These are phyloP conservation scores for Chlorops oryzae DNA, from an alignment of 1,140 invertebrate species.

Conservation along the genomic window DNA sequence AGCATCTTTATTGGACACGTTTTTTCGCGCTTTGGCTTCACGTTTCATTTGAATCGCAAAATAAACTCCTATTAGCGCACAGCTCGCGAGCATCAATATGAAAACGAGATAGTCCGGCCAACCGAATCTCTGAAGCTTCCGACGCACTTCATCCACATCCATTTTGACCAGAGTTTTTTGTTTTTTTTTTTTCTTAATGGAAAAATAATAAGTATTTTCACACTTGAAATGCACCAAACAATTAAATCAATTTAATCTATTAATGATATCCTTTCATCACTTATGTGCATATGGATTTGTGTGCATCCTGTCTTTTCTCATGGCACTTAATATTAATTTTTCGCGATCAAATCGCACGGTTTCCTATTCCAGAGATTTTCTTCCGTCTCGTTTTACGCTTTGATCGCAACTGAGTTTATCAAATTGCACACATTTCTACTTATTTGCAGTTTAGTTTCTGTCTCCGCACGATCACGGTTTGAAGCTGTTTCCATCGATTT, in stretches of 20 bases:
- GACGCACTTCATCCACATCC: slow-evolving; percentile 55
- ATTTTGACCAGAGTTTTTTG: slow-evolving; percentile 16
- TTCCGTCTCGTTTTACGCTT: slow-evolving; percentile 31
- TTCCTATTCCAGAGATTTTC: too few species aligned
- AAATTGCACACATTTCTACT: slow-evolving; percentile 5
- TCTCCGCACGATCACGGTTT: background rate
- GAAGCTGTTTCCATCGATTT: background rate
- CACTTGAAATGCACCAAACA: slow-evolving; percentile 7
- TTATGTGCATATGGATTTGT: too few species aligned
- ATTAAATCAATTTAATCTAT: slow-evolving; percentile 11
- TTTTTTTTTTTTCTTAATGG: background rate
- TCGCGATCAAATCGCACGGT: too few species aligned
- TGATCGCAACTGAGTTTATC: slow-evolving; percentile 25
- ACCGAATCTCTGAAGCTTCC: slow-evolving; percentile 60
- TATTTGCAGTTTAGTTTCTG: slow-evolving; percentile 4
- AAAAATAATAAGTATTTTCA: background rate
- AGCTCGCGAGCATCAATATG: slow-evolving; percentile 62
- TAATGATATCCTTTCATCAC: slow-evolving; percentile 3
- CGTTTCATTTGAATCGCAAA: slow-evolving; percentile 58
- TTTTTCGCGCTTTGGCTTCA: slow-evolving; percentile 55
- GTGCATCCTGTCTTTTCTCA: too few species aligned
- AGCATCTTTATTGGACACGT: slow-evolving; percentile 47
- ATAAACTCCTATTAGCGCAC: slow-evolving; percentile 69
- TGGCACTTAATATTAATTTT: too few species aligned
- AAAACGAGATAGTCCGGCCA: slow-evolving; percentile 67